These are phyloP conservation scores for Aradus depressus DNA, from an alignment of 2,888 invertebrate species.

Conservation along the genomic window DNA sequence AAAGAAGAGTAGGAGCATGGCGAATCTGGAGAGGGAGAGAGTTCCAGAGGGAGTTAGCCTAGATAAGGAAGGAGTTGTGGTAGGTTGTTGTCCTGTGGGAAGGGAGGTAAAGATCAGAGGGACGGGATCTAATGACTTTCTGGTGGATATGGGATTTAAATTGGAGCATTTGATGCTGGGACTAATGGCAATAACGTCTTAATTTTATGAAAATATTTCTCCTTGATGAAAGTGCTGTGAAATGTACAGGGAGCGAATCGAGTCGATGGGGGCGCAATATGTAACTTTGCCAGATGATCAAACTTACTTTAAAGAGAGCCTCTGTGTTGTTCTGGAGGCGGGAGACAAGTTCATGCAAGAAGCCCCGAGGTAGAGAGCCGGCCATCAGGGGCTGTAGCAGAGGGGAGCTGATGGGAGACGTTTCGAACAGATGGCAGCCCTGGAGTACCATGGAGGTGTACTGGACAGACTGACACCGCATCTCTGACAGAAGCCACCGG, in stretches of 20 bases:
- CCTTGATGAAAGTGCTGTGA: neutral
- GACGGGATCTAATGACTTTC: too few relatives aligned
- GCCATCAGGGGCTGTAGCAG: slow-evolving; percentile 56
- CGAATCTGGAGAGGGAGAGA: too few relatives aligned
- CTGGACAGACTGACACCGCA: slow-evolving; percentile 49
- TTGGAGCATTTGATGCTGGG: too few relatives aligned
- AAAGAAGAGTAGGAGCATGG: too few relatives aligned
- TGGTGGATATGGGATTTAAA: too few relatives aligned
- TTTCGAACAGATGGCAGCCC: slow-evolving; percentile 36
- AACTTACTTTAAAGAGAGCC: slow-evolving; percentile 41
- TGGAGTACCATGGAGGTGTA: slow-evolving; percentile 48
- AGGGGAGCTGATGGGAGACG: slow-evolving; percentile 46
- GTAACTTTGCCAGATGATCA: too few relatives aligned
- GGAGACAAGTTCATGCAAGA: slow-evolving; percentile 52
- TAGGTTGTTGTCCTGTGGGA: too few relatives aligned
- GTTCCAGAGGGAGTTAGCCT: too few relatives aligned
- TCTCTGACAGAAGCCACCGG: slow-evolving; percentile 49
- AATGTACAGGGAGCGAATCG: too few relatives aligned
- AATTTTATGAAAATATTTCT: neutral
- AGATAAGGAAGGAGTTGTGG: too few relatives aligned
- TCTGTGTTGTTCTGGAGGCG: slow-evolving; percentile 50
- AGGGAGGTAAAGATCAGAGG: too few relatives aligned
- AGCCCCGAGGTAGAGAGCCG: slow-evolving; percentile 60
- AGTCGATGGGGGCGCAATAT: too few relatives aligned
- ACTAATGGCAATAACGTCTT: neutral